Conservation (phyloP, 1,140 invertebrate genomes). For the Acromyrmex heyeri region DNA sequence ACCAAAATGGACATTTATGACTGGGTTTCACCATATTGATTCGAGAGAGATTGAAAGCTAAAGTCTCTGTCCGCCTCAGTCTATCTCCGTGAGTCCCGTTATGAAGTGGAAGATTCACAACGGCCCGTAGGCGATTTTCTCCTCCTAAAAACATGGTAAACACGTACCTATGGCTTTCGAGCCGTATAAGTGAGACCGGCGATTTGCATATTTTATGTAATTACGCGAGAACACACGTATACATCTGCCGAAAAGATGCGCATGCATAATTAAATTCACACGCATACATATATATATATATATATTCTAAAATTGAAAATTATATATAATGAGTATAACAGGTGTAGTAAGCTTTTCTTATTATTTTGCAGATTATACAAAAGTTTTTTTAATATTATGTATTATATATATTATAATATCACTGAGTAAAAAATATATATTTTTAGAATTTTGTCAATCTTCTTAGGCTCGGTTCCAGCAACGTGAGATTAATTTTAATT, state of each 20-base stretch:
- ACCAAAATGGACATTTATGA: constrained; percentile 38
- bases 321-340: background rate
- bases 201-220: constrained; percentile 54
- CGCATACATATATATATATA: too few relatives aligned
- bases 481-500: too few relatives aligned
- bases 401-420: background rate
- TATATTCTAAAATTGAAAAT: constrained; percentile 29
- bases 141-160: constrained; percentile 70
- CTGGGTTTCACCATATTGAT: constrained; percentile 56
- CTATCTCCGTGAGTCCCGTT: constrained; percentile 57
- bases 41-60: constrained; percentile 61
- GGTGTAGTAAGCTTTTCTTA: background rate
- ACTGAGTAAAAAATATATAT: background rate
- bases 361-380: background rate
- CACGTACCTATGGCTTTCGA: constrained; percentile 58
- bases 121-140: constrained; percentile 65
- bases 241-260: background rate
- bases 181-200: background rate
- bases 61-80: constrained; percentile 27
- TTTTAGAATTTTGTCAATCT: background rate
- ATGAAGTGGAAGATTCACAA: constrained; percentile 58
- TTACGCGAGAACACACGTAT: constrained; percentile 30
- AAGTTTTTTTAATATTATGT: background rate
- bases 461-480: too few relatives aligned
- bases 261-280: constrained; percentile 35